These are phyloP conservation scores for Sphyrna mokarran DNA, from an alignment of 2,113 vertebrate genomes.

Conservation along the genomic window DNA sequence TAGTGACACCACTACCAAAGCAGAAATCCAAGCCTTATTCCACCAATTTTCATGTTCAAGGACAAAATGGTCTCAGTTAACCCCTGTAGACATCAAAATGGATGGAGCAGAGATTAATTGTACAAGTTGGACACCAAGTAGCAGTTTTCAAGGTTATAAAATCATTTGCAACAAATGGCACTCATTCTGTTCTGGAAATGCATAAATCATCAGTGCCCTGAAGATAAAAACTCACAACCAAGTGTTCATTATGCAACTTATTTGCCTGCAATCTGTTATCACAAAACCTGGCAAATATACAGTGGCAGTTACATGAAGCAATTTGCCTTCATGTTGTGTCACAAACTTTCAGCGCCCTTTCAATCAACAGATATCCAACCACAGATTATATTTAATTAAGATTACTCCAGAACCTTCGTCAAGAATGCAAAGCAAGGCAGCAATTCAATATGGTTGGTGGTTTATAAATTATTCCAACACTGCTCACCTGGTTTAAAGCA, in stretches of 20 bases:
- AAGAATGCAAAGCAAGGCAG: not conserved
- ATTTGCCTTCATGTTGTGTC: not conserved
- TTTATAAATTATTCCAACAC: not conserved
- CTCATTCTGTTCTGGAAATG: not conserved
- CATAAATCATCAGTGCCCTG: not conserved
- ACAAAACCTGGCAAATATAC: not conserved
- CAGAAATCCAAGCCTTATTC: not conserved
- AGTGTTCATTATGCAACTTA: not conserved
- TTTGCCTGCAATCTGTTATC: not conserved
- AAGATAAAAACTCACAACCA: not conserved
- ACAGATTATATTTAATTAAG: not conserved
- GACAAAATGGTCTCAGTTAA: not conserved
- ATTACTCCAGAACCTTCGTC: not conserved
- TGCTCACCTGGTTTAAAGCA: not conserved
- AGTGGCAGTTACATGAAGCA: not conserved
- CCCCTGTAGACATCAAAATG: not conserved
- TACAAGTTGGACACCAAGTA: not conserved
- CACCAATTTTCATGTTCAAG: not conserved
- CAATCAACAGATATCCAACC: not conserved
- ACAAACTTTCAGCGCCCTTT: not conserved
- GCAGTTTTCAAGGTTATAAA: slow-evolving; percentile 18
- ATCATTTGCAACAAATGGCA: not conserved
- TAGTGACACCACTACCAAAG: not conserved
- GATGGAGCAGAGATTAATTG: not conserved
- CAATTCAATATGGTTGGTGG: no score